Evolutionary conservation across 2,113 vertebrate genomes (phyloP).

Genomic region (Crotalus viridis): DNA sequence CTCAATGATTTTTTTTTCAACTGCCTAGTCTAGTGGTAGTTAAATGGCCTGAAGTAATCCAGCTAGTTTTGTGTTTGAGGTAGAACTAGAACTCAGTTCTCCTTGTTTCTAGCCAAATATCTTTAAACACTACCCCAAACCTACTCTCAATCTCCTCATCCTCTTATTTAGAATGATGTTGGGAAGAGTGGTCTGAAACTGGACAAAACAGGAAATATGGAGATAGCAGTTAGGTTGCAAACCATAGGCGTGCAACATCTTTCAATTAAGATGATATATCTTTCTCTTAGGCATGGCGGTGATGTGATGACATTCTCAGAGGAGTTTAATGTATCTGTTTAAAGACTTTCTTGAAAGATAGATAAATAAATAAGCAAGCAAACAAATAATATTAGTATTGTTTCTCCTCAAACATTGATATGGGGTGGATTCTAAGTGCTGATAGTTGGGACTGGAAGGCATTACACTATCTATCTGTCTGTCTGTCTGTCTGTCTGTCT

Average conservation of each 20-base stretch:
- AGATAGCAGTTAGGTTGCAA: background rate
- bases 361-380: background rate
- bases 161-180: background rate
- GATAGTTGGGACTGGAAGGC: background rate
- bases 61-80: background rate
- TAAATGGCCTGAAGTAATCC: background rate
- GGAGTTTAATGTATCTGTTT: background rate
- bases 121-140: background rate
- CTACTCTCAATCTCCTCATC: background rate
- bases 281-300: no score
- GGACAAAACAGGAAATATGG: background rate
- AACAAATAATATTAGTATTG: background rate
- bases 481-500: rapidly evolving
- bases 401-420: background rate
- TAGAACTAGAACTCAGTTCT: background rate
- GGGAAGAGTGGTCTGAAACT: background rate
- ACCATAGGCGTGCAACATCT: background rate
- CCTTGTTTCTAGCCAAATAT: background rate
- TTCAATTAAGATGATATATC: background rate
- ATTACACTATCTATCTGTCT: no score
- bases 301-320: background rate
- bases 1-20: background rate
- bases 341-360: background rate
- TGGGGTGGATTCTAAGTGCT: background rate
- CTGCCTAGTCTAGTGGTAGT: background rate